Percentiles rank a stretch among this genome's conserved stretches.
Conservation (phyloP, 2,797 vertebrate species). For the Scomberomorus guttatus region DNA sequence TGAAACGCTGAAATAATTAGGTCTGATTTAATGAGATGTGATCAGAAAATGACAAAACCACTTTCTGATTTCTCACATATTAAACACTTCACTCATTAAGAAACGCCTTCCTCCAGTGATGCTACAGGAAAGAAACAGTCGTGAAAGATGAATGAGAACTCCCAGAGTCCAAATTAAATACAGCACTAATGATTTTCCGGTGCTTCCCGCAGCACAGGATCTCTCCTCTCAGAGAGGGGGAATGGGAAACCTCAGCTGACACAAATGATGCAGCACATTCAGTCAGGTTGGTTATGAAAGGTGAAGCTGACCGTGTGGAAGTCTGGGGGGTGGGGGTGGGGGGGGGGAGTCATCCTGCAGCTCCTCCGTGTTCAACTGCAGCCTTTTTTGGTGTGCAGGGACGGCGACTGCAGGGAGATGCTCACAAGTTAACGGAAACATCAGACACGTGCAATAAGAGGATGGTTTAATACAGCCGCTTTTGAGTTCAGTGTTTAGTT, state of each 20-base stretch:
- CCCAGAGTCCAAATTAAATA: neutral
- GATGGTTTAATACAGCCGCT: neutral
- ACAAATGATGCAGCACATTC: neutral
- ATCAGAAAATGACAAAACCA: neutral
- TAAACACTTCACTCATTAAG: neutral
- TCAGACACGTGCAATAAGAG: neutral
- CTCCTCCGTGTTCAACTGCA: constrained; percentile 5
- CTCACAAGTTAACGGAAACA: neutral
- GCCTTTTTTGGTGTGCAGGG: constrained; percentile 34
- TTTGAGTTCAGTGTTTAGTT: neutral
- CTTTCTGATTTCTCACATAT: neutral
- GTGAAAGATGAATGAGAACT: constrained; percentile 5
- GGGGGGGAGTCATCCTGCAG: neutral
- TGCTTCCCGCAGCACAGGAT: neutral
- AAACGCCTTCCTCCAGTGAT: neutral
- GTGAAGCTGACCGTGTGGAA: neutral
- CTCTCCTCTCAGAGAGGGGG: neutral
- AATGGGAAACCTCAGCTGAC: constrained; percentile 2
- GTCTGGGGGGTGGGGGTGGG: too few species aligned
- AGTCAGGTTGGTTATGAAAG: neutral
- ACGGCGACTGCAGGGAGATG: neutral
- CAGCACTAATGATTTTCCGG: constrained; percentile 21
- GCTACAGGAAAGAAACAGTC: neutral
- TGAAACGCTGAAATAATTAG: neutral
- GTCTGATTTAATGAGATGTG: neutral